Base-by-base conservation (phyloP, 2,888 invertebrate species). In the Apamea monoglypha region DNA sequence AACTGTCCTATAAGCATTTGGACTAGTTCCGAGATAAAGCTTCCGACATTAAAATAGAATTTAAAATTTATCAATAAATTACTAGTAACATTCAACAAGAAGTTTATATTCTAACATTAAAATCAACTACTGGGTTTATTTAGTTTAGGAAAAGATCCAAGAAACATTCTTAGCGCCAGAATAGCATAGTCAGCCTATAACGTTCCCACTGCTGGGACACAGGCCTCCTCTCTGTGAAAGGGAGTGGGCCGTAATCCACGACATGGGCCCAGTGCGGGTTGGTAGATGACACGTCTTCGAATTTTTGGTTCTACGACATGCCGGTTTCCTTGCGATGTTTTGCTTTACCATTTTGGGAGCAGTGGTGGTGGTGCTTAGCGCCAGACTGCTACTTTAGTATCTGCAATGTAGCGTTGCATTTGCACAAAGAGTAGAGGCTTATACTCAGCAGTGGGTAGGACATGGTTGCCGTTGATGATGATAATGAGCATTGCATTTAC, bases 1-100 rank as follows among this genome's bases (percentile, higher is more conserved):
- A 89, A 87, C 89, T 89, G 80, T 92, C 88, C 88, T 83, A 71
- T 36, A 87, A 89, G 82, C 32, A 64, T 75, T 81, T 69, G 59
- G 82, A 78, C 69, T 16, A 68, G 77, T 80, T 87, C 85, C 82
- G 90, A 90, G 89, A 82, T 61, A 61, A 81, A 63, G 36, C 90
- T 90, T 90, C 90, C 90, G 25, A 90, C 12, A 90, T 80, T 73
- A 90, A 75, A 14, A 74, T 47, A 77, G 80, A 80, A 82, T 72
- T 16, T 1, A 36, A 67, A n/a, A 75, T 3, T 0, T 12, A 36
- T 40, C 7, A n/a, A n/a, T n/a, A n/a, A n/a, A n/a, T n/a, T n/a
- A n/a, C n/a, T n/a, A n/a, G n/a, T n/a, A n/a, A n/a, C n/a, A n/a
- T n/a, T n/a, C n/a, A n/a, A n/a, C n/a, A n/a, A n/a, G n/a, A n/a